These are phyloP conservation scores for Epistrophe grossulariae DNA, from an alignment of 2,888 invertebrate genomes.

Conservation along the genomic window DNA sequence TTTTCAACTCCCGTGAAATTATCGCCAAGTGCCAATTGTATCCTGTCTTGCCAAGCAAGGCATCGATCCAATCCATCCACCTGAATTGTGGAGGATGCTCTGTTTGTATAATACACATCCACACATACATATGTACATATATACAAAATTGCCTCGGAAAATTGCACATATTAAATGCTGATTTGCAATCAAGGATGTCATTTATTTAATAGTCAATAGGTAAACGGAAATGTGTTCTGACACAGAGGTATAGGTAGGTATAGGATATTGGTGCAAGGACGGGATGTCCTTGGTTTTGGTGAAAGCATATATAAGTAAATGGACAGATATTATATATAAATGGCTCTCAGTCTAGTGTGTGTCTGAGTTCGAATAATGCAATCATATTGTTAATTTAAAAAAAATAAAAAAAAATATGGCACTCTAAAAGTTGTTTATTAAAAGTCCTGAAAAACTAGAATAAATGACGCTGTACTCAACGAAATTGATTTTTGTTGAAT, in stretches of 20 bases:
- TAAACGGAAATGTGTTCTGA: constrained; percentile 56
- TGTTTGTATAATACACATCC: not conserved
- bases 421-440: constrained; percentile 53
- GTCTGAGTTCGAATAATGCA: constrained; percentile 41
- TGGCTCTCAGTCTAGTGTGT: constrained; percentile 26
- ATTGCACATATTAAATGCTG: constrained; percentile 75
- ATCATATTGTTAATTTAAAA: constrained; percentile 40
- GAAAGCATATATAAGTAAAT: constrained; percentile 38
- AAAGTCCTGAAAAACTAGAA: constrained; percentile 27
- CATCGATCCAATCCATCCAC: constrained; percentile 40
- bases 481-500: constrained; percentile 69
- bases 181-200: constrained; percentile 74
- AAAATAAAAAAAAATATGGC: constrained; percentile 9
- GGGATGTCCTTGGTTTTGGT: constrained; percentile 37
- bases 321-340: constrained; percentile 41
- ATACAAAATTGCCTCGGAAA: constrained; percentile 64
- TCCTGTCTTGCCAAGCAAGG: constrained; percentile 37
- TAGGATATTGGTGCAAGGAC: not conserved
- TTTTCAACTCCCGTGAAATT: constrained; percentile 49
- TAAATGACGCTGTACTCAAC: constrained; percentile 52
- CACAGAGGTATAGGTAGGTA: constrained; percentile 2
- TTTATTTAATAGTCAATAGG: constrained; percentile 75
- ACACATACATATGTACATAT: not conserved
- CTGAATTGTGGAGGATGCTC: constrained; percentile 30
- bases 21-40: constrained; percentile 44